phyloP scores from a whole-genome alignment of 2,113 vertebrate species.

The Sebastes schlegelii region DNA sequence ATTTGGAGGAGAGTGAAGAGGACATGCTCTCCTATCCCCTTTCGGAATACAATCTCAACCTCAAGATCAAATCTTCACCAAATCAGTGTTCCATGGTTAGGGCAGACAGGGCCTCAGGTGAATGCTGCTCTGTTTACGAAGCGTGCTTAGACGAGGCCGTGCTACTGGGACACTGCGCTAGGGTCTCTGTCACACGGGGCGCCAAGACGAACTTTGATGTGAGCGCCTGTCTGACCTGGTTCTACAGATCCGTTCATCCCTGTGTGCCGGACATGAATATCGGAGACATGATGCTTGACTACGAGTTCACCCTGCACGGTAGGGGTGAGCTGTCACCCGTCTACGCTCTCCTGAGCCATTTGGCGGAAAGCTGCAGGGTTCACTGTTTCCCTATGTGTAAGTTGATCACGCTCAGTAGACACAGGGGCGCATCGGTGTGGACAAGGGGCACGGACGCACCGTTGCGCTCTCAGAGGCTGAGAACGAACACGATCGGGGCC shows the following conservation, averaged over 20 bases:
- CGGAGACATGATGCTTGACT: constrained; percentile 15
- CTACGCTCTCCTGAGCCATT: not conserved
- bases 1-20: not conserved
- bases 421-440: constrained; percentile 18
- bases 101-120: not conserved
- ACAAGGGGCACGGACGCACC: not conserved
- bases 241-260: constrained; percentile 14
- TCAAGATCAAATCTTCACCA: not conserved
- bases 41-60: constrained; percentile 4
- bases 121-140: not conserved
- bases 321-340: not conserved
- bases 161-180: constrained; percentile 8
- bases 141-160: constrained; percentile 32
- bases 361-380: constrained; percentile 22
- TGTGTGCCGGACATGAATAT: constrained; percentile 7
- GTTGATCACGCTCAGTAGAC: not conserved
- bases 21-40: not conserved
- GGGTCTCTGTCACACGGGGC: not conserved
- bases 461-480: not conserved
- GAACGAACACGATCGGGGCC: not conserved
- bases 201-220: constrained; percentile 7
- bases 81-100: not conserved
- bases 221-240: constrained; percentile 12
- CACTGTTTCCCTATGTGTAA: not conserved
- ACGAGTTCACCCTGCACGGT: constrained; percentile 9